Conservation (phyloP, 2,888 invertebrate species). For the Empis livida region DNA sequence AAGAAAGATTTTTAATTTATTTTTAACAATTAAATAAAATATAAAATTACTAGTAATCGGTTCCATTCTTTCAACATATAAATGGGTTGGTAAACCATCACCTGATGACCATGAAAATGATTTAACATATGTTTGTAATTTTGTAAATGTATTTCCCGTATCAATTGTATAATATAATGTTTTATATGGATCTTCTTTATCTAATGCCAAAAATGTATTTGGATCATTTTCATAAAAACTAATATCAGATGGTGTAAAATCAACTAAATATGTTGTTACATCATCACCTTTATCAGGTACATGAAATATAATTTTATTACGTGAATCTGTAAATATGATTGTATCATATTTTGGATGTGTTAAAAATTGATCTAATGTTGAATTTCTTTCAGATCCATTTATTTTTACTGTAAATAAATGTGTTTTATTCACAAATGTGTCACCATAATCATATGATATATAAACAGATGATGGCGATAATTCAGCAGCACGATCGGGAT, state of each 20-base stretch:
- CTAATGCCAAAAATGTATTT: constrained; percentile 57
- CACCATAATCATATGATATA: constrained; percentile 79
- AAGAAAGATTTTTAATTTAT: not conserved
- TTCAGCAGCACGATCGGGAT: constrained; percentile 39
- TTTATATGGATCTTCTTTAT: constrained; percentile 52
- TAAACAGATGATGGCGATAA: constrained; percentile 57
- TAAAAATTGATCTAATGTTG: constrained; percentile 70
- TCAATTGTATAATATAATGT: constrained; percentile 63
- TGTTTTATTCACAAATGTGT: constrained; percentile 62
- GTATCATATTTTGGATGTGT: constrained; percentile 69
- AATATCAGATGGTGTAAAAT: constrained; percentile 67
- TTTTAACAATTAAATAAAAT: not conserved
- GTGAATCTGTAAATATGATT: constrained; percentile 72
- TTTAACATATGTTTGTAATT: constrained; percentile 61
- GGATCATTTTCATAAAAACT: constrained; percentile 61
- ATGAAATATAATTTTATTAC: constrained; percentile 61
- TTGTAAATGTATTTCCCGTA: constrained; percentile 58
- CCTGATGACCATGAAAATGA: constrained; percentile 60
- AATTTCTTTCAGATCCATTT: constrained; percentile 41
- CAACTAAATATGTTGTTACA: constrained; percentile 48
- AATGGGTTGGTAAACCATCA: constrained; percentile 39
- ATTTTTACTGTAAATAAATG: constrained; percentile 47
- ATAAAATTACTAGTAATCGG: constrained; percentile 38
- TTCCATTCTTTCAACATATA: constrained; percentile 57
- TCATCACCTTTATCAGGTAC: constrained; percentile 59